Base-by-base conservation (phyloP, 2,113 vertebrate species). In the Corythornis madagascariensis region DNA sequence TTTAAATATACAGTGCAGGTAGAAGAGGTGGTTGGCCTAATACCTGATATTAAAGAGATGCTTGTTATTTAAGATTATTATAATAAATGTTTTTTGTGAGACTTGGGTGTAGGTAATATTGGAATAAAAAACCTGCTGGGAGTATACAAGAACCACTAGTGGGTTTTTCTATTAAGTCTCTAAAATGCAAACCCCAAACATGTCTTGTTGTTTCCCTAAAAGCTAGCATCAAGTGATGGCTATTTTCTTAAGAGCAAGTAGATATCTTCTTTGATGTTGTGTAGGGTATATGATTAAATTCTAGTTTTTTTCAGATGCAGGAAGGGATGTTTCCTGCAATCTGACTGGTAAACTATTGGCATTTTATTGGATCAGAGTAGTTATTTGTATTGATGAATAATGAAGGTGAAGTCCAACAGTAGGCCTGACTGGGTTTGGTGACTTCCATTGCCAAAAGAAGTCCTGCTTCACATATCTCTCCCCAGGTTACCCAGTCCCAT, bases 401-500 rank as follows among this genome's bases (percentile, higher is more conserved):
- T 2, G 17, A 60, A 71, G 18, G 38, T 45, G 35, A 52, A 64
- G 57, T 52, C 52, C 50, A 38, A 0, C 16, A 22, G 14, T 19
- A 29, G 47, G 55, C 19, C 4, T 56, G 35, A 28, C 53, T 26
- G 21, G 15, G 17, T 45, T 5, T 43, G 7, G 29, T 24, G 35
- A 35, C 40, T 57, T 57, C 3, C 0, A 0, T 31, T 69, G 67
- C 26, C 50, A 57, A 20, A 57, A 64, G 10, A 43, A 48, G 28
- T 56, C 40, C 8, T 63, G 1, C 24, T 69, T 59, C 10, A 52
- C 5, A 2, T 40, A 7, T 24, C 14, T 6, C 33, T 69, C 25
- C 50, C 19, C 1, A 3, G 13, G 6, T 86, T 17, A 8, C 5
- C 1, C 2, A 12, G 63, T 28, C 20, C 11, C 22, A 24, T 33